Conservation (phyloP, 2,113 vertebrate species). For the Pituophis catenifer region DNA sequence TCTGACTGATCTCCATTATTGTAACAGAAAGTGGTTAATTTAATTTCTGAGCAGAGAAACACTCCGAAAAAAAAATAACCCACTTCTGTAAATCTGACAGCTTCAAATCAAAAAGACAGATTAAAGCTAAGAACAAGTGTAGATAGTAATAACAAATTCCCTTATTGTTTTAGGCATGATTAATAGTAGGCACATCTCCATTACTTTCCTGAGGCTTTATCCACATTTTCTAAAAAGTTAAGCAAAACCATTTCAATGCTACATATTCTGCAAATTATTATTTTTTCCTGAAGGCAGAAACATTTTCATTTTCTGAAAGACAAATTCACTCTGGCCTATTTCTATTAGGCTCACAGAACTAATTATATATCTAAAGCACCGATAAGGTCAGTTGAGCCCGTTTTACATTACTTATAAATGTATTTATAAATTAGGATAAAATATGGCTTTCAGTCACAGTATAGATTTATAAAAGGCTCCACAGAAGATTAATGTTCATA, state of each 20-base stretch:
- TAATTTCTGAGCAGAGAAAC: conserved; percentile 40
- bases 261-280: not conserved
- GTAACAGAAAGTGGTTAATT: conserved; percentile 45
- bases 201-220: conserved; percentile 44
- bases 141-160: conserved; percentile 46
- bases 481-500: not conserved
- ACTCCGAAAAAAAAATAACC: conserved; percentile 46
- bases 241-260: conserved; percentile 2
- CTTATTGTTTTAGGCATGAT: conserved; percentile 15
- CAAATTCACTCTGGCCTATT: not conserved
- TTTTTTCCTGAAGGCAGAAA: not conserved
- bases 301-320: not conserved
- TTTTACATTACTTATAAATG: not conserved
- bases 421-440: conserved; percentile 13
- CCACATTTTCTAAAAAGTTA: conserved; percentile 31
- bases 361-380: not conserved
- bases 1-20: not conserved
- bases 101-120: conserved; percentile 50
- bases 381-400: not conserved
- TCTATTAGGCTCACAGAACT: not conserved
- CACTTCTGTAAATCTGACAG: conserved; percentile 55
- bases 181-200: conserved; percentile 19
- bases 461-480: not conserved
- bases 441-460: not conserved
- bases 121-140: conserved; percentile 36